Base-by-base conservation (phyloP, 2,888 invertebrate genomes). In the Portevinia maculata region DNA sequence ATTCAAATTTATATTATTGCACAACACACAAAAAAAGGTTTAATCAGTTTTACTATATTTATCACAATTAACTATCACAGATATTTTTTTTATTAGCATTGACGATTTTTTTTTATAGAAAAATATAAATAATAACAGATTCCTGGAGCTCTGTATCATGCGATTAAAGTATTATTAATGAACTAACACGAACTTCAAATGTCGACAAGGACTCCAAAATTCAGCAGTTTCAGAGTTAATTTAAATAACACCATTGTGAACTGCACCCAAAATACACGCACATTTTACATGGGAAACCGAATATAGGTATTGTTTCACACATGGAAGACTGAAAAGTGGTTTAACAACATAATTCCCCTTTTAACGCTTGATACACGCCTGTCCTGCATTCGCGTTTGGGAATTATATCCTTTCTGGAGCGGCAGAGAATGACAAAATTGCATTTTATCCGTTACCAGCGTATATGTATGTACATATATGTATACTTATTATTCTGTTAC, bases 281-380 rank as follows among this genome's bases (percentile, higher is more conserved):
- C 28, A 19, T 19, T 17, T 67, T 32, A 48, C 13, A 21, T 50
- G 15, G 19, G 9, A 70, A 32, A 62, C 9, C 39, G 30, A 44
- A 44, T 7, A 17, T 28, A 52, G 59, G 24, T 24, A 24, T 24
- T 5, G 24, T 50, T 30, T 44, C 44, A 28, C 44, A 71, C 24
- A 46, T 46, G 53, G 8, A 39, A 60, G 15, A 55, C 34, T 52
- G 75, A 74, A 75, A 81, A 64, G 81, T 81, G 81, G 81, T 76
- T 70, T 75, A 39, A 75, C 57, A 62, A 52, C 59, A 32, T 70
- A 48, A 41, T 75, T 70, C 75, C 81, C 81, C 75, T 64, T 59
- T 41, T 64, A 52, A 57, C 17, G 30, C 30, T 59, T 41, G 13
- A 64, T 64, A 37, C 50, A 52, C 30, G 52, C 55, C 24, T 75